Evolutionary conservation across 2,888 invertebrate species (phyloP).

Genomic region (Leptinotarsa rubiginosa): DNA sequence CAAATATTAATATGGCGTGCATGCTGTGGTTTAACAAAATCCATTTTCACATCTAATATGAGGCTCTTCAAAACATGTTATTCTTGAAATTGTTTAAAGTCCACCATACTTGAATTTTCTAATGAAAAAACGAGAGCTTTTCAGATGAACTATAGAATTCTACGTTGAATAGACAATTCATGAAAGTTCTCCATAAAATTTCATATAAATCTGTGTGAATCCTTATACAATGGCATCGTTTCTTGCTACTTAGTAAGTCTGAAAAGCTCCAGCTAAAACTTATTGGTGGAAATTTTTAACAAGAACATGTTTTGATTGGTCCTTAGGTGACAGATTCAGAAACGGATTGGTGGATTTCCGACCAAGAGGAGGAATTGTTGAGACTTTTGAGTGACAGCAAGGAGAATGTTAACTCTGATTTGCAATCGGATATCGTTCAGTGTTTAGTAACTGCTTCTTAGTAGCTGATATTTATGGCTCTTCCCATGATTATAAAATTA

Average conservation of each 20-base stretch:
- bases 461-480: conserved; percentile 40
- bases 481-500: conserved; percentile 32
- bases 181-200: too few relatives aligned
- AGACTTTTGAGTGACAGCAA: conserved; percentile 79
- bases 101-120: conserved; percentile 59
- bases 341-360: conserved; percentile 82
- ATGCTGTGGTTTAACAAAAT: conserved; percentile 47
- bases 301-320: conserved; percentile 66
- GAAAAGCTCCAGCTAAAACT: conserved; percentile 19
- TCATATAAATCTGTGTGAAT: neutral
- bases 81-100: conserved; percentile 64
- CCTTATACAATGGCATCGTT: neutral
- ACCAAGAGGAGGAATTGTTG: conserved; percentile 82
- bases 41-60: conserved; percentile 21
- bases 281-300: conserved; percentile 56
- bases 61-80: conserved; percentile 39
- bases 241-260: neutral
- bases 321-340: conserved; percentile 73
- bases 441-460: conserved; percentile 58
- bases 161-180: too few relatives aligned
- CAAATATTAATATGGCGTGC: conserved; percentile 53
- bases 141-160: conserved; percentile 1
- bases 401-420: conserved; percentile 70
- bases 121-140: conserved; percentile 20
- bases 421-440: conserved; percentile 65